Conservation (phyloP, 2,888 invertebrate genomes). For the Adela reaumurella region DNA sequence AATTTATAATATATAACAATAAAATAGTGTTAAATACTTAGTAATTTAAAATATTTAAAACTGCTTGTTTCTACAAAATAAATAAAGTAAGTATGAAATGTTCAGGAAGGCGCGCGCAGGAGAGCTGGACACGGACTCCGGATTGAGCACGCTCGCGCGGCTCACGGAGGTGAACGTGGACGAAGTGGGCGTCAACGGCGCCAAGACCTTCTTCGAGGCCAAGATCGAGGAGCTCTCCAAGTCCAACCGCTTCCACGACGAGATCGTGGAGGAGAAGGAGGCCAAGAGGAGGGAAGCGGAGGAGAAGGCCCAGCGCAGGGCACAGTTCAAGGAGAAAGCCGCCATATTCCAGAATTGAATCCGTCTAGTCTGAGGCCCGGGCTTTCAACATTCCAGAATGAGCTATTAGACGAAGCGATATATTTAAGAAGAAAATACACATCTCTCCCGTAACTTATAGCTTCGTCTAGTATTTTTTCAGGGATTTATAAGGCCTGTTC, state of each 20-base stretch:
- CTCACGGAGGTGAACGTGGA: slow-evolving; percentile 91
- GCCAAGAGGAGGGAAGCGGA: slow-evolving; percentile 80
- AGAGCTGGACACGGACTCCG: slow-evolving; percentile 82
- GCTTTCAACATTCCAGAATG: no score
- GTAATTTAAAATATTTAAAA: no score
- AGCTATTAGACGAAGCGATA: no score
- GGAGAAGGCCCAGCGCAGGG: slow-evolving; percentile 74
- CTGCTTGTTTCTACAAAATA: no score
- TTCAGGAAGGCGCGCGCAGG: slow-evolving; percentile 86
- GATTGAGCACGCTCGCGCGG: slow-evolving; percentile 79
- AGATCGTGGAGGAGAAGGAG: slow-evolving; percentile 89
- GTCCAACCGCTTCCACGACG: slow-evolving; percentile 86
- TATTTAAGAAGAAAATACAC: no score
- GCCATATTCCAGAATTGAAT: slow-evolving; percentile 64
- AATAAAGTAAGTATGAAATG: slow-evolving; percentile 8
- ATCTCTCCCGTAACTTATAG: no score
- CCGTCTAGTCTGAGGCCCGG: not conserved
- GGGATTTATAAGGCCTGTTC: no score
- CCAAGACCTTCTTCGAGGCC: slow-evolving; percentile 93
- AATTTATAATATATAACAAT: no score
- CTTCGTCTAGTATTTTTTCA: no score
- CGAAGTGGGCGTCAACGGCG: slow-evolving; percentile 91
- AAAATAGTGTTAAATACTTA: no score
- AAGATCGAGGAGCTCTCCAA: slow-evolving; percentile 87
- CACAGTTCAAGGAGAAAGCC: slow-evolving; percentile 86